Base-by-base conservation (phyloP, 2,797 vertebrate genomes). In the Sorex maritimensis region DNA sequence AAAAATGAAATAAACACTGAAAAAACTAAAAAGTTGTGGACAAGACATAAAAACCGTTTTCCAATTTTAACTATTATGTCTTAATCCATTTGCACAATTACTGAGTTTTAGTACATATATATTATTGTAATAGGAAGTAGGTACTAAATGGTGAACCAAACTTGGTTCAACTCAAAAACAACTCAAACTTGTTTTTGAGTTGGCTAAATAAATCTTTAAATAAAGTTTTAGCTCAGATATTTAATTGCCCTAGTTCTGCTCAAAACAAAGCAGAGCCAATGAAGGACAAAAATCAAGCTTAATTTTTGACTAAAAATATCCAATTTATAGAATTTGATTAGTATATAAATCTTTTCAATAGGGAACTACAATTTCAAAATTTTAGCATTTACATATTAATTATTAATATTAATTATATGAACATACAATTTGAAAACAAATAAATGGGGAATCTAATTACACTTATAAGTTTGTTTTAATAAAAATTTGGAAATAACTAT, bases 381-480 rank as follows among this genome's bases (percentile, higher is more conserved):
- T 67, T 75, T 19, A 89, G 34, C 10, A 77, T 67, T 15, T 5
- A 82, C 44, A 44, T 68, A 93, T n/a, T 24, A 77, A 77, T 69
- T 81, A 13, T 81, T 73, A 65, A 34, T 34, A 34, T 34, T 19
- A 77, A 69, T 4, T 81, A n/a, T 84, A 91, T 26, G 41, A 91
- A 68, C 34, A 61, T 5, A 19, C 8, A 19, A 5, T 71, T 28
- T 69, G 1, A 28, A 74, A 86, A 74, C 17, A 86, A 67, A 41
- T 65, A 55, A 17, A 67, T 38, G 34, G 13, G 5, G 52, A 55
- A 2, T 83, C 11, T 89, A 65, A 65, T 83, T 30, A 49, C 15
- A 71, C 71, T 78, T 38, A n/a, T 28, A 68, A 7, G 55, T 88
- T 86, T 52, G 52, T 68, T 88, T 86, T 52, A 63, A 46, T 55